These are phyloP conservation scores for Pelosia muscerda DNA, from an alignment of 2,888 invertebrate genomes.

Conservation along the genomic window DNA sequence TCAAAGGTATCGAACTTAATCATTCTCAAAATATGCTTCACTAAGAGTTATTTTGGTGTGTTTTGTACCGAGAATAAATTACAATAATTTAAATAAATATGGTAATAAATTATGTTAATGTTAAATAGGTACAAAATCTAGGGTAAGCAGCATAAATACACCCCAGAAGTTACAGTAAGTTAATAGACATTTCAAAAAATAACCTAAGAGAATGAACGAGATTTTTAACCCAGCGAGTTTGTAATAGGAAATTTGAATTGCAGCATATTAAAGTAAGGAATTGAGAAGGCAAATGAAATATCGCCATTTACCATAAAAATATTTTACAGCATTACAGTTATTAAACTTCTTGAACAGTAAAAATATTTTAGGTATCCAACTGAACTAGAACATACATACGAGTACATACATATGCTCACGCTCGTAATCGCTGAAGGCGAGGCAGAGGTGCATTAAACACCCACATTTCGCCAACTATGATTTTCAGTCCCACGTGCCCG, in stretches of 20 bases:
- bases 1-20: constrained; percentile 27
- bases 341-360: background rate
- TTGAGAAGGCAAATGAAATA: background rate
- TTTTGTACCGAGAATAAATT: constrained; percentile 8
- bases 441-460: no score
- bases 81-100: constrained; percentile 5
- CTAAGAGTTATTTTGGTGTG: constrained; percentile 10
- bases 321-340: background rate
- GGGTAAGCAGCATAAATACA: background rate
- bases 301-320: background rate
- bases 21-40: constrained; percentile 30
- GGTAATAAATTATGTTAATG: background rate
- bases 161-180: background rate
- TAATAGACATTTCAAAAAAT: background rate
- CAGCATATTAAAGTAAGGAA: background rate
- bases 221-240: background rate
- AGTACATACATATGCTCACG: no score
- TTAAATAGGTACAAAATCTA: background rate
- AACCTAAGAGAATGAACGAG: background rate
- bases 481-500: no score
- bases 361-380: background rate
- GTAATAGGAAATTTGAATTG: background rate
- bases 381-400: no score
- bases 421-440: no score
- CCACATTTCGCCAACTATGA: no score